These are phyloP conservation scores for Leptocoma aspasia DNA, from an alignment of 2,113 vertebrate genomes.

Conservation along the genomic window DNA sequence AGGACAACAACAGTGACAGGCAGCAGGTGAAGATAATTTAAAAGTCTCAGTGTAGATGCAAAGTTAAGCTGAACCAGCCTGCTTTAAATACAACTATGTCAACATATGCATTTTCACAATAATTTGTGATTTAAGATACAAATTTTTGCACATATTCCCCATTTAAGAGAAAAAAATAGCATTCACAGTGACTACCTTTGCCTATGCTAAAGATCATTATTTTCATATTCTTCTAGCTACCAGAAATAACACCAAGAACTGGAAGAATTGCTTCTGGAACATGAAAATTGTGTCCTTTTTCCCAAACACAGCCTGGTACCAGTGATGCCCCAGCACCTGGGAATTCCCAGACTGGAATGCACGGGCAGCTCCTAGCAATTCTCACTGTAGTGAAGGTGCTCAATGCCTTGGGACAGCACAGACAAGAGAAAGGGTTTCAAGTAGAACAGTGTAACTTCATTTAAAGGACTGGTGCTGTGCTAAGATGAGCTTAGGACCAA, in stretches of 20 bases:
- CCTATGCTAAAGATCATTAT: neutral
- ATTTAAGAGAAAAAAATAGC: neutral
- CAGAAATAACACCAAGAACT: neutral
- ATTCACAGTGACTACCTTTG: neutral
- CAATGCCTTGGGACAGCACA: neutral
- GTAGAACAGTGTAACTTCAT: rapidly evolving
- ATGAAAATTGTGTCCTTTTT: neutral
- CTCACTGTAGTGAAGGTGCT: neutral
- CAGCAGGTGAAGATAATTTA: neutral
- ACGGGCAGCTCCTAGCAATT: neutral
- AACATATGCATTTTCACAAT: neutral
- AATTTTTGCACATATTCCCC: neutral
- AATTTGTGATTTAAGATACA: neutral
- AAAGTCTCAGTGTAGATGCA: neutral
- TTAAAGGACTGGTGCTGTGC: neutral
- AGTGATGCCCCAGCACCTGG: neutral
- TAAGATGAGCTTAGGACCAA: neutral
- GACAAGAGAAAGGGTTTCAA: neutral
- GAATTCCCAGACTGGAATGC: neutral
- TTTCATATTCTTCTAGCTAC: neutral
- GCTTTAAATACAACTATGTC: neutral
- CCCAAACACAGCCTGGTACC: neutral
- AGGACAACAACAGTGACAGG: neutral
- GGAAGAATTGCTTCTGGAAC: neutral
- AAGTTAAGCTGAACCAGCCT: neutral